Evolutionary conservation across 2,797 vertebrate species (phyloP).

Genomic region (Benthosema pterotum): DNA sequence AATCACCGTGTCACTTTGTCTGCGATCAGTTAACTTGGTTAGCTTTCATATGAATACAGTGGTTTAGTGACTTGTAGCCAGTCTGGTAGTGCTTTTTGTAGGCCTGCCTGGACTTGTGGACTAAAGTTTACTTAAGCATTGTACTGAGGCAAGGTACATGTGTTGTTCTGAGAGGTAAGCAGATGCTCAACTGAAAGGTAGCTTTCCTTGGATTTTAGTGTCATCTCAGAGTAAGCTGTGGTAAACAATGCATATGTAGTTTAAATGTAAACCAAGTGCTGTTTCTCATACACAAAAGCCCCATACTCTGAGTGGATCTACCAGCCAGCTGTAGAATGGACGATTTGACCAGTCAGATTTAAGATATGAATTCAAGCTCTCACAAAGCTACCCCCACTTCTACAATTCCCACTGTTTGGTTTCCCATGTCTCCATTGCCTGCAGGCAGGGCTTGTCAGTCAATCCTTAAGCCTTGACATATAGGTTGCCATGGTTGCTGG

Average conservation of each 20-base stretch:
- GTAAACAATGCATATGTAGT: not conserved
- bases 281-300: constrained; percentile 1
- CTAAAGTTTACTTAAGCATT: constrained; percentile 1
- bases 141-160: not conserved
- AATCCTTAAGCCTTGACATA: constrained; percentile 53
- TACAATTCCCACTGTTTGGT: constrained; percentile 56
- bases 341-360: constrained; percentile 19
- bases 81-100: not conserved
- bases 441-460: constrained; percentile 48
- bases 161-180: not conserved
- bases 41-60: constrained; percentile 2
- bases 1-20: not conserved
- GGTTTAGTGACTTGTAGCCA: constrained; percentile 6
- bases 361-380: constrained; percentile 35
- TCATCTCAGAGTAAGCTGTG: not conserved
- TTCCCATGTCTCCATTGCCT: constrained; percentile 51
- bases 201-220: constrained; percentile 7
- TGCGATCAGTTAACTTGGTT: not conserved
- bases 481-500: constrained; percentile 48
- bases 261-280: not conserved
- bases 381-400: constrained; percentile 26
- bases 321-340: constrained; percentile 13
- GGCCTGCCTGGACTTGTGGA: constrained; percentile 23
- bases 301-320: not conserved
- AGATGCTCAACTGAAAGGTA: not conserved